Base-by-base conservation (phyloP, 1,140 invertebrate species). In the Meloidogyne chitwoodi region DNA sequence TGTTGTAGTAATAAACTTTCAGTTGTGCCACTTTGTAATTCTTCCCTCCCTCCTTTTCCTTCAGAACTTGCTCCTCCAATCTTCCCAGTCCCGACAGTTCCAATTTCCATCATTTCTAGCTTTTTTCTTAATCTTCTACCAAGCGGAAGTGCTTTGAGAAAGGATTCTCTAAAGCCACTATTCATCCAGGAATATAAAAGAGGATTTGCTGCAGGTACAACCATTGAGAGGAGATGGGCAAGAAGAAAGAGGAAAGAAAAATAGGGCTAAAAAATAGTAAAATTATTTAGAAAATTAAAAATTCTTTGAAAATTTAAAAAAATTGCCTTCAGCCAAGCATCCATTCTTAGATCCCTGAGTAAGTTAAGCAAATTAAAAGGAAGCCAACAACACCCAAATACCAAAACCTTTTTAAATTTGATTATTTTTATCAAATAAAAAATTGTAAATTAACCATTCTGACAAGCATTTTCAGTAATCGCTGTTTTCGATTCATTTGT, bases 351-450 rank as follows among this genome's bases (percentile, higher is more conserved):
- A 82, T 96, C 94, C 78, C 93, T 92, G 69, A 94, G 89, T 27
- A 96, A 91, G 86, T 96, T 96, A 27, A 85, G 64, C 8, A 84
- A 34, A 68, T 85, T 85, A 44, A 85, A 83, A 27, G 92, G 93
- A 68, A 93, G 88, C 66, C 93, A 98, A n/a, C 93, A 96, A 0
- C 93, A 89, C 0, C 93, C 93, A 88, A 98, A 99, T 41, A 98
- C 93, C 0, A 91, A 91, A 0, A 98, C 95, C 76, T 66, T 63
- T 65, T n/a, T 6, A 63, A 38, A 19, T 1, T 14, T n/a, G 16
- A 76, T 26, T 26, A 29, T n/a, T 16, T 62, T 16, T 26, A 75
- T 34, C 24, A 38, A 26, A 22, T 11, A 29, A 12, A 24, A 12
- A 31, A 11, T 26, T 67, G 26, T 3, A 22, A 26, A 64, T 24